Evolutionary conservation across 2,888 invertebrate species (phyloP), one percentile per base, ranked within the genome.

Genomic region (Galerucella calmariensis): DNA sequence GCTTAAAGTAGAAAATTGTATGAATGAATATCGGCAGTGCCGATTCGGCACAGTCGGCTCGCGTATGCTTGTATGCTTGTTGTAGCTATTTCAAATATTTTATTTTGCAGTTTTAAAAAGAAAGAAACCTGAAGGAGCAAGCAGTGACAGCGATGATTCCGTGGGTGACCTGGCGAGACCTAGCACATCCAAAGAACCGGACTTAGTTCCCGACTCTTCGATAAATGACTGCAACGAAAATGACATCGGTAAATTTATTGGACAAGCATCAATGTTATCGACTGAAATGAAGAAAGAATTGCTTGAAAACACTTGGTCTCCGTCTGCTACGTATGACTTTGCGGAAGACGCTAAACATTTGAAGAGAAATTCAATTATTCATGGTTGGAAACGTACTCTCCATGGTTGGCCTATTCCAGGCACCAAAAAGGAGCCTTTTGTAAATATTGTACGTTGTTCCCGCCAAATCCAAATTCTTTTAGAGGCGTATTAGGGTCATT

Each of bases 401-500:
- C 69, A 41, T 79, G 76, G 79, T 77, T 80, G 69, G 72, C 70
- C 20, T 75, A 75, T 73, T 75, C 67, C 69, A 69, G 68, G 69
- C 67, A 48, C 61, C 75, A 69, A 51, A 75, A 75, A 61, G 69
- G 67, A 51, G 75, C 73, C 20, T 73, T 75, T 69, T 75, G 73
- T 58, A 69, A 75, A 67, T 69, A 75, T 71, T 66, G 66, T 66
- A 66, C 66, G 46, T 66, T 66, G 51, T 66, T 66, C 66, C 66
- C 61, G 51, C 62, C 68, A 62, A 75, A 72, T 46, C 67, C 67
- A 72, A 68, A 46, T 70, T 65, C 69, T 35, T 69, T 68, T 73
- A 73, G 70, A 69, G 82, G 81, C 61, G 68, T 80, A 74, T 78
- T 79, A 67, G 80, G 80, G 35, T 78, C 79, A 77, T 81, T 83